These are phyloP conservation scores for Psophia crepitans DNA, from an alignment of 2,113 vertebrate genomes.

Conservation along the genomic window DNA sequence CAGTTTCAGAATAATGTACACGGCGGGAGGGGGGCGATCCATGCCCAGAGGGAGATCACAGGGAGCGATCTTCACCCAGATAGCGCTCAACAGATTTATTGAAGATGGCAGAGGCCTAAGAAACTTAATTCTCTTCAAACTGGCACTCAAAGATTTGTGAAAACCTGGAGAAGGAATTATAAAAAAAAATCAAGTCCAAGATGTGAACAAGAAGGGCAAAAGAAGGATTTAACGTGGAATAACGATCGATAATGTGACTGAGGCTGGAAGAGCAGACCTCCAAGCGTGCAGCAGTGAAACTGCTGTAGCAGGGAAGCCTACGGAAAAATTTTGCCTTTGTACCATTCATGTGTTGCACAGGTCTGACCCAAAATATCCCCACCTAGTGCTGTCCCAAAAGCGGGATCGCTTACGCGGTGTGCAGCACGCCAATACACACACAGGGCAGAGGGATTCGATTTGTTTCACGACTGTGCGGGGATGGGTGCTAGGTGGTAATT, in stretches of 20 bases:
- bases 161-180: neutral
- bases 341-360: neutral
- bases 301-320: neutral
- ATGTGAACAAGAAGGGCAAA: neutral
- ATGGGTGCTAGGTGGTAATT: too few relatives aligned
- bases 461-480: too few relatives aligned
- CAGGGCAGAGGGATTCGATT: too few relatives aligned
- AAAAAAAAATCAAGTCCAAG: neutral
- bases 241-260: neutral
- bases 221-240: neutral
- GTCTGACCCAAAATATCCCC: neutral
- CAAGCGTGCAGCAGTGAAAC: neutral
- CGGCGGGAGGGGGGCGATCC: neutral
- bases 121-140: neutral
- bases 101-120: neutral
- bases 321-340: neutral
- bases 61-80: neutral
- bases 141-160: neutral
- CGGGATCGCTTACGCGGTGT: too few relatives aligned
- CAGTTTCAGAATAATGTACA: neutral
- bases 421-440: too few relatives aligned
- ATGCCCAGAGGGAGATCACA: neutral
- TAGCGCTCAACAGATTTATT: neutral
- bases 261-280: neutral
- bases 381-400: neutral